A percentile compares a stretch with the other conserved stretches of the same genome.
Evolutionary conservation across 2,888 invertebrate species (phyloP).

Genomic region (Philereme transversata): DNA sequence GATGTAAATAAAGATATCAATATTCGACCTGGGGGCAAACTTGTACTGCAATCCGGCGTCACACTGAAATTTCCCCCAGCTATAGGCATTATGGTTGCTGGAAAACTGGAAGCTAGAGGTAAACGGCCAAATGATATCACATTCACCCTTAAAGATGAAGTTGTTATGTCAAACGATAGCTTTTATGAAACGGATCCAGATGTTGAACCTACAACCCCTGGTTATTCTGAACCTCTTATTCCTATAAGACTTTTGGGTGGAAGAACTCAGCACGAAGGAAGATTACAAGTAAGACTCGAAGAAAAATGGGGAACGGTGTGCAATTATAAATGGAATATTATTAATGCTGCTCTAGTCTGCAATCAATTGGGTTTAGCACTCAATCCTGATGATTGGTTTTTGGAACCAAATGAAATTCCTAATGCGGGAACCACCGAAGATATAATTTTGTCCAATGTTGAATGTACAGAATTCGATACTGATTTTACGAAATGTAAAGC

Average conservation of each 20-base stretch:
- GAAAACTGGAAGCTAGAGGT: slow-evolving; percentile 93
- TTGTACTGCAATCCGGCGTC: slow-evolving; percentile 94
- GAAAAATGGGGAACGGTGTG: slow-evolving; percentile 99
- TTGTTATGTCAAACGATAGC: slow-evolving; percentile 86
- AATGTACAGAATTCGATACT: slow-evolving; percentile 94
- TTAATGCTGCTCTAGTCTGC: slow-evolving; percentile 96
- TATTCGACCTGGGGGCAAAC: slow-evolving; percentile 95
- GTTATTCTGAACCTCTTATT: slow-evolving; percentile 84
- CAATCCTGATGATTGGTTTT: slow-evolving; percentile 95
- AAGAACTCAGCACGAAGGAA: slow-evolving; percentile 91
- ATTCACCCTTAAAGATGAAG: slow-evolving; percentile 91
- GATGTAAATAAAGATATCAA: slow-evolving; percentile 97
- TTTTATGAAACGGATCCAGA: slow-evolving; percentile 84
- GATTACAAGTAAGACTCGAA: slow-evolving; percentile 92
- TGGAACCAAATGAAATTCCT: slow-evolving; percentile 93
- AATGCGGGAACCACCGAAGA: slow-evolving; percentile 90
- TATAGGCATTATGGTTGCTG: slow-evolving; percentile 98
- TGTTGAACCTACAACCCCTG: slow-evolving; percentile 84
- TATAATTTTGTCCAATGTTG: slow-evolving; percentile 93
- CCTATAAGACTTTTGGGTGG: slow-evolving; percentile 94
- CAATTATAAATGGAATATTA: slow-evolving; percentile 96
- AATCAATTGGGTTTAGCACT: slow-evolving; percentile 96
- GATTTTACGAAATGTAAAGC: slow-evolving; percentile 95
- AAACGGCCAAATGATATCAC: slow-evolving; percentile 91
- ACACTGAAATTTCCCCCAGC: slow-evolving; percentile 95